Evolutionary conservation across 92 coral and sea anemone species (phyloP), one percentile per base, ranked within the genome.

Genomic region (Heteractis magnifica): DNA sequence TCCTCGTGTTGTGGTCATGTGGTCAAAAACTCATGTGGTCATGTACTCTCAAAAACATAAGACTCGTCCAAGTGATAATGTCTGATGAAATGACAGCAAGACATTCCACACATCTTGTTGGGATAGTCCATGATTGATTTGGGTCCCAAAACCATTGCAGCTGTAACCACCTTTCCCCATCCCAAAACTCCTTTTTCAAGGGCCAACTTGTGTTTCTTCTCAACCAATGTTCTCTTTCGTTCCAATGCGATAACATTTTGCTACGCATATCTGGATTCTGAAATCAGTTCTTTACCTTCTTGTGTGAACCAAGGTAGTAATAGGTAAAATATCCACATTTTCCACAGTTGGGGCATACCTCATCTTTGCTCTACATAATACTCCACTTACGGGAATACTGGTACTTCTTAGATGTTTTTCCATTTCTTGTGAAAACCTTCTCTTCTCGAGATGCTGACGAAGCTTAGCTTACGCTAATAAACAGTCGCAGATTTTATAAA

Each of bases 91-190:
- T 80, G 12, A 64, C 77, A 68, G 65, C 56, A 68, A 59, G 59
- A 60, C 86, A 80, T 23, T 72, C 2, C 48, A 51, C 16, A 56
- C 91, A 88, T n/a, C 75, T 13, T 53, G 79, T 64, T 65, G 94
- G 92, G 2, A 91, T 11, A 44, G 85, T 11, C 94, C 90, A 89
- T 4, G 71, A 65, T 23, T 82, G 55, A 73, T 85, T 60, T 44
- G 91, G 91, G 26, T 88, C 76, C 89, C 94, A 88, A 79, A 90
- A 87, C 90, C 94, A 88, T 50, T 88, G 87, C 21, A 88, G 90
- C 14, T 88, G 85, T 49, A 76, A 58, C 91, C 89, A 88, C 53
- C 91, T 74, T 82, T 91, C 41, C 3, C 91, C 91, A 84, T 90
- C 94, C 94, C 91, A 84, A 8, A 87, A n/a, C 77, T 90, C 91